Conservation (phyloP, 2,888 invertebrate genomes). For the Chrysolina americana region DNA sequence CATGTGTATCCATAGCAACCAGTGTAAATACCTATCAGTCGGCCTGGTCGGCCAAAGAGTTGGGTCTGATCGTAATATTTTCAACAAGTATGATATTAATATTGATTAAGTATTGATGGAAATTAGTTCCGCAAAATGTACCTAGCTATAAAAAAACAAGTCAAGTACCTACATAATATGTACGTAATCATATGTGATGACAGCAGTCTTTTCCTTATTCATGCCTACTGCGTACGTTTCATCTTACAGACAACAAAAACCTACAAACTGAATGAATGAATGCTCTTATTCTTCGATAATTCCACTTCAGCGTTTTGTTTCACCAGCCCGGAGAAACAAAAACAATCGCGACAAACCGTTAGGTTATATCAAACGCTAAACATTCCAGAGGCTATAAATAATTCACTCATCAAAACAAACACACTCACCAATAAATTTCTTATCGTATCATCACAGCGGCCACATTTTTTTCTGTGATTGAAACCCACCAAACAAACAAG, state of each 20-base stretch:
- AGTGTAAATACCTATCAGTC: not conserved
- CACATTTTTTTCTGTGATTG: slow-evolving; percentile 28
- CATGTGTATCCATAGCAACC: slow-evolving; percentile 15
- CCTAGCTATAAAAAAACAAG: too few relatives aligned
- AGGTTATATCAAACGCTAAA: not conserved
- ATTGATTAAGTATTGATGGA: too few relatives aligned
- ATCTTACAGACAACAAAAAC: too few relatives aligned
- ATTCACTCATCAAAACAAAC: slow-evolving; percentile 23
- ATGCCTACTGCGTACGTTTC: too few relatives aligned
- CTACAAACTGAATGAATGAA: too few relatives aligned
- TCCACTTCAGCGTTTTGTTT: too few relatives aligned
- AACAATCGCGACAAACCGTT: not conserved
- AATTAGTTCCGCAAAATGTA: too few relatives aligned
- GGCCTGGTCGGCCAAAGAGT: not conserved
- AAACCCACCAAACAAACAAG: slow-evolving; percentile 24
- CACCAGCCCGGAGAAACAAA: too few relatives aligned
- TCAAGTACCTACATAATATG: too few relatives aligned
- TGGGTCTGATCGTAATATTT: not conserved
- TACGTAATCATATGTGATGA: too few relatives aligned
- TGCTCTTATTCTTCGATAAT: too few relatives aligned
- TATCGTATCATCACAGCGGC: slow-evolving; percentile 25
- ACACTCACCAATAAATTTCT: slow-evolving; percentile 26
- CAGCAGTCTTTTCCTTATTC: too few relatives aligned
- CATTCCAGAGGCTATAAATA: not conserved
- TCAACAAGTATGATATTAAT: not conserved